Conservation (phyloP, 2,888 invertebrate species). For the Leptopilina myrica region DNA sequence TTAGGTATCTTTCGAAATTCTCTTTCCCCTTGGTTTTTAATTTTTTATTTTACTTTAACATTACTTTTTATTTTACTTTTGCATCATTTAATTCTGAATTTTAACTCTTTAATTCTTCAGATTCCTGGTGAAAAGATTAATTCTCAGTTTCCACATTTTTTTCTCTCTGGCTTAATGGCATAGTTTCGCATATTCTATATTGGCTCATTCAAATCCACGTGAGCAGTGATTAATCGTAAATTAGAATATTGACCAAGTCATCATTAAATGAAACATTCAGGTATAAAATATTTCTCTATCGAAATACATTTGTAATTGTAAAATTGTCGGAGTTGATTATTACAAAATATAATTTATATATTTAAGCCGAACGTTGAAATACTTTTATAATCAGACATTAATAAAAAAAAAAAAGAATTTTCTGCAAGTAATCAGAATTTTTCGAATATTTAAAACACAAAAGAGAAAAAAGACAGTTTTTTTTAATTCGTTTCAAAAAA, state of each 20-base stretch:
- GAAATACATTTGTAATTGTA: background rate
- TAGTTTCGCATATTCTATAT: background rate
- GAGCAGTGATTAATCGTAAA: background rate
- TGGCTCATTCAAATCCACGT: background rate
- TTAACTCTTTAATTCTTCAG: too few species aligned
- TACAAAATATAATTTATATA: background rate
- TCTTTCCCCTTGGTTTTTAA: too few species aligned
- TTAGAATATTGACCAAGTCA: background rate
- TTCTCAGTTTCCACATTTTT: background rate
- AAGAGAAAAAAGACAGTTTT: too few species aligned
- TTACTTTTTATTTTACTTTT: too few species aligned
- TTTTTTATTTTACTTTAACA: too few species aligned
- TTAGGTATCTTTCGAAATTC: too few species aligned
- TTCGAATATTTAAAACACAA: too few species aligned
- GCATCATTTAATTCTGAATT: too few species aligned
- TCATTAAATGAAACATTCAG: background rate
- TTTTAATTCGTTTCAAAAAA: too few species aligned
- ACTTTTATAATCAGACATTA: background rate
- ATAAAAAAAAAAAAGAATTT: background rate
- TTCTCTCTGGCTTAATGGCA: background rate
- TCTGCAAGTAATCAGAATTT: background rate
- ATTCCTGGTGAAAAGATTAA: too few species aligned
- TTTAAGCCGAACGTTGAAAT: background rate
- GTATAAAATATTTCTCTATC: background rate
- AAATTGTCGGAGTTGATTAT: background rate